Evolutionary conservation across 2,888 invertebrate species (phyloP).

Genomic region (Leptinotarsa peninsularis): DNA sequence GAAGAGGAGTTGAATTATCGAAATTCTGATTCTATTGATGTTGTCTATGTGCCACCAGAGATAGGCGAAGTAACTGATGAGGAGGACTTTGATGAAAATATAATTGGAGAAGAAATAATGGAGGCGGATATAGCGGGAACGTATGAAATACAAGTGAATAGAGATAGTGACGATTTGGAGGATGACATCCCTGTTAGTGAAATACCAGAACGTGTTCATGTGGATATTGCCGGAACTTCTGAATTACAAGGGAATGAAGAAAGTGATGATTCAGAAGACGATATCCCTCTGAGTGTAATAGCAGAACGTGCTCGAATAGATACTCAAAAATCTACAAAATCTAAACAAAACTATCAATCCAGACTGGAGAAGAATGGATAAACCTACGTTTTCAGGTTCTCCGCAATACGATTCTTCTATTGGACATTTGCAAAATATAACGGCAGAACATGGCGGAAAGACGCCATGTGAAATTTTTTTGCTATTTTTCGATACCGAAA

Average conservation of each 20-base stretch:
- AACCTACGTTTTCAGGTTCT: no score
- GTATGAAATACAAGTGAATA: constrained; percentile 32
- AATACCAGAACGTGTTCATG: constrained; percentile 22
- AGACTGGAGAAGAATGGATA: no score
- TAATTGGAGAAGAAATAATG: neutral
- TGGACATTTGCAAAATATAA: no score
- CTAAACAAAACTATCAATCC: no score
- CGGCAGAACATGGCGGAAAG: no score
- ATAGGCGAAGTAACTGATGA: neutral
- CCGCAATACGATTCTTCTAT: no score
- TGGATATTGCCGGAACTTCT: constrained; percentile 15
- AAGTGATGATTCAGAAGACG: constrained; percentile 22
- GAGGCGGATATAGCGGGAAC: constrained; percentile 35
- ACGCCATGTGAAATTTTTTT: no score
- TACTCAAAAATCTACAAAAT: constrained; percentile 7
- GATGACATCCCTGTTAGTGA: constrained; percentile 34
- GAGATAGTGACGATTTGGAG: constrained; percentile 12
- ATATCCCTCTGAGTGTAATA: constrained; percentile 14
- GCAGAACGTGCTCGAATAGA: constrained; percentile 3
- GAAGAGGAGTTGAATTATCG: neutral
- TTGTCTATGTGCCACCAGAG: constrained; percentile 6
- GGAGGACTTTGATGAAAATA: no score
- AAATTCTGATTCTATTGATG: no score
- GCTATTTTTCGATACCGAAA: no score
- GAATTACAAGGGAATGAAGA: constrained; percentile 19